A percentile compares a stretch with the other conserved stretches of the same genome.
Conservation (phyloP, 2,888 invertebrate genomes). For the Sinotaia quadrata region DNA sequence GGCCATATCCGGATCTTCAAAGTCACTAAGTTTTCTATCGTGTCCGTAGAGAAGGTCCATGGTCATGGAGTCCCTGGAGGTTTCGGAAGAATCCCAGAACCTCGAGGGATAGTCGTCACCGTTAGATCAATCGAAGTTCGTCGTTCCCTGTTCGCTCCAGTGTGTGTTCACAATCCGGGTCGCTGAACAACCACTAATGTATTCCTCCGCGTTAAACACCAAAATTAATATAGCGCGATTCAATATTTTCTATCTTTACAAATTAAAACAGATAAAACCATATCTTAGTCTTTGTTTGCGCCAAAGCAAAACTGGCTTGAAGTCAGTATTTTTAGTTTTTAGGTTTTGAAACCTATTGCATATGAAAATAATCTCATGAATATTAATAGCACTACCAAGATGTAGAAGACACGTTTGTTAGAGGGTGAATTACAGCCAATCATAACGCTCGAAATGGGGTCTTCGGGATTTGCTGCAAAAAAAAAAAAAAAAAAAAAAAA, state of each 20-base stretch:
- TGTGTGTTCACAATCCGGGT: slow-evolving; percentile 40
- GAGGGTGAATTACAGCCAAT: slow-evolving; percentile 40
- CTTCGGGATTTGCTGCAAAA: slow-evolving; percentile 1
- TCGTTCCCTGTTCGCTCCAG: slow-evolving; percentile 41
- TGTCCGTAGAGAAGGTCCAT: slow-evolving; percentile 67
- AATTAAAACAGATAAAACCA: too few species aligned
- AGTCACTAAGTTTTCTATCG: slow-evolving; percentile 62
- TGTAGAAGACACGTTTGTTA: slow-evolving; percentile 47
- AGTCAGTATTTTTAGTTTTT: not conserved
- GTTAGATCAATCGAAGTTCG: slow-evolving; percentile 35
- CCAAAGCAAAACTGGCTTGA: too few species aligned
- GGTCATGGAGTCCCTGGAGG: slow-evolving; percentile 60
- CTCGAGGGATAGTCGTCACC: slow-evolving; percentile 61
- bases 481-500: too few species aligned
- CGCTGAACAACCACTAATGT: slow-evolving; percentile 35
- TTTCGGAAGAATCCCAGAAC: slow-evolving; percentile 42
- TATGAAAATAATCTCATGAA: slow-evolving; percentile 32
- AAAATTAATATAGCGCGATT: too few species aligned
- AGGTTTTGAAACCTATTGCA: not conserved
- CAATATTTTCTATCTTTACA: too few species aligned
- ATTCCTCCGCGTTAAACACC: too few species aligned
- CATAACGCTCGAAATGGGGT: slow-evolving; percentile 12
- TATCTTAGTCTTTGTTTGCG: too few species aligned
- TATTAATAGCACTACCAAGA: slow-evolving; percentile 41
- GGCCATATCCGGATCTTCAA: slow-evolving; percentile 60